Percentiles rank a stretch among this genome's conserved stretches.
These are phyloP conservation scores for Metopia argyrocephala DNA, from an alignment of 2,888 invertebrate genomes.

Conservation along the genomic window DNA sequence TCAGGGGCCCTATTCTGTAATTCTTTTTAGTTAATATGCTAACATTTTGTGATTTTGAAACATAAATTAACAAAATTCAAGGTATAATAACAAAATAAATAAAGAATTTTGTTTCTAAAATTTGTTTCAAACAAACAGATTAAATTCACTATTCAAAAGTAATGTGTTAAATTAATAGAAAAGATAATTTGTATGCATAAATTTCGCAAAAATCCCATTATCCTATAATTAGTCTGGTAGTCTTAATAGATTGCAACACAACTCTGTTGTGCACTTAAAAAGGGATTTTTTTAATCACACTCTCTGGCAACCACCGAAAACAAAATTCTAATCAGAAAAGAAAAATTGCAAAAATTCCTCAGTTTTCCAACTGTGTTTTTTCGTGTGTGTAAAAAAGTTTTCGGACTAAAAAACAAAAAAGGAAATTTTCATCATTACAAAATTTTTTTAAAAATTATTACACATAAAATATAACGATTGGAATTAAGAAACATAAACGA, in stretches of 20 bases:
- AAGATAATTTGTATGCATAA: too few species aligned
- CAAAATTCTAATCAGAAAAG: constrained; percentile 53
- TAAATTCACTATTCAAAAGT: too few species aligned
- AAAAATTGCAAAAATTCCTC: constrained; percentile 51
- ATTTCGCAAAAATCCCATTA: too few species aligned
- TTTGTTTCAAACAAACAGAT: too few species aligned
- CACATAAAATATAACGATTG: constrained; percentile 42
- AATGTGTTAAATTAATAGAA: too few species aligned
- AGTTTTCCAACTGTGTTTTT: constrained; percentile 63
- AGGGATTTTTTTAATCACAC: not conserved
- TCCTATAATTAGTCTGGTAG: not conserved
- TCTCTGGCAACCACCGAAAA: constrained; percentile 8
- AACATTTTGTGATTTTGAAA: too few species aligned
- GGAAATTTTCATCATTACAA: constrained; percentile 57
- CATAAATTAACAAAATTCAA: too few species aligned
- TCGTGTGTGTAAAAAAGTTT: constrained; percentile 60
- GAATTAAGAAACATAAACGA: constrained; percentile 36
- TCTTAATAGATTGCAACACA: not conserved
- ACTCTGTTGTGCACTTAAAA: not conserved
- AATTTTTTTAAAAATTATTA: constrained; percentile 53
- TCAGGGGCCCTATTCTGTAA: too few species aligned
- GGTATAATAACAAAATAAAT: too few species aligned
- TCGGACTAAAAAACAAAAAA: constrained; percentile 55
- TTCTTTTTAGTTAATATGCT: too few species aligned
- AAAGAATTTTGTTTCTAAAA: too few species aligned